Percentiles rank a stretch among this genome's conserved stretches.
These are phyloP conservation scores for Stichopus chloronotus DNA, from an alignment of 35 echinoderm and acorn worm genomes.

Conservation along the genomic window DNA sequence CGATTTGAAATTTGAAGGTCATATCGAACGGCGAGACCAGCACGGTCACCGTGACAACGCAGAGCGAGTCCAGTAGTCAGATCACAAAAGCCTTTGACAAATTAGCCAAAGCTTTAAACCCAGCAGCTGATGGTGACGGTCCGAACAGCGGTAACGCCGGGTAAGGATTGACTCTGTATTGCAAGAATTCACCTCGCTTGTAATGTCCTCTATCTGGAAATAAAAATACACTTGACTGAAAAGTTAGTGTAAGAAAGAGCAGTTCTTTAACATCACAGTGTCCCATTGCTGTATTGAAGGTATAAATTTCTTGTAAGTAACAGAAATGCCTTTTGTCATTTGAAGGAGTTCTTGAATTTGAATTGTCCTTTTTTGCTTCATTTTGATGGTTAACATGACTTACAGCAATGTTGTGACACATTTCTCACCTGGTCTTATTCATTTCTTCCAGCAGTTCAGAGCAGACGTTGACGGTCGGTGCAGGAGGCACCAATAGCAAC, in stretches of 20 bases:
- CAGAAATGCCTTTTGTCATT: no score
- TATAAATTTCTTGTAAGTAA: no score
- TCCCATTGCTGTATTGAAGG: neutral
- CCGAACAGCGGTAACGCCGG: slow-evolving; percentile 29
- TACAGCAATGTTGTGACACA: no score
- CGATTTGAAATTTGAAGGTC: neutral
- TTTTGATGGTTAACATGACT: no score
- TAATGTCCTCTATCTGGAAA: no score
- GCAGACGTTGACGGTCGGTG: slow-evolving; percentile 23
- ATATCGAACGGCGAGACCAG: slow-evolving; percentile 89
- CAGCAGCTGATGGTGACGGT: slow-evolving; percentile 69
- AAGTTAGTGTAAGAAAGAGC: neutral
- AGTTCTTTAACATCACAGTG: neutral
- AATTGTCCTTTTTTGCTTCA: no score
- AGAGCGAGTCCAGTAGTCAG: slow-evolving; percentile 65
- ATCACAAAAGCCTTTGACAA: slow-evolving; percentile 98
- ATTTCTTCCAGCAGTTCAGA: slow-evolving; percentile 6
- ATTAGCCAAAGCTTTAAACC: slow-evolving; percentile 92
- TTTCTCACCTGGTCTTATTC: neutral
- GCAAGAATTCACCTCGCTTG: no score
- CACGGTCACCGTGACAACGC: slow-evolving; percentile 35
- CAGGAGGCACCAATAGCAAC: neutral
- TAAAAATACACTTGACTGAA: no score
- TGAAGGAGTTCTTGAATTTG: no score
- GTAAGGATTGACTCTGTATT: neutral